phyloP scores from a whole-genome alignment of 2,888 invertebrate species.

The Andrena marginata region DNA sequence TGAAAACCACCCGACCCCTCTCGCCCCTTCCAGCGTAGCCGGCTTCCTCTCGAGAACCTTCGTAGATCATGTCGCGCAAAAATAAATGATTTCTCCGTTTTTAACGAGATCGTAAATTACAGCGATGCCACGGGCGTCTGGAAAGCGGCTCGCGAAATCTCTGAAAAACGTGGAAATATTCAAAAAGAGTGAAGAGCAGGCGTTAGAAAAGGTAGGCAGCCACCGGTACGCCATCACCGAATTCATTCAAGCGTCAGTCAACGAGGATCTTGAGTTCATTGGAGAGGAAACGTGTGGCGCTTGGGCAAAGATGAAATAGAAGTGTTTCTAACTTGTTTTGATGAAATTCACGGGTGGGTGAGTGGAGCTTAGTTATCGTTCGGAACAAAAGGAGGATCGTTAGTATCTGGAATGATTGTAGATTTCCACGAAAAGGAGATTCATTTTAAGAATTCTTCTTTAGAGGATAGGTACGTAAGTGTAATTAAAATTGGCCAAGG shows the following conservation, averaged over 20 bases:
- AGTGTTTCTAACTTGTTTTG: too few species aligned
- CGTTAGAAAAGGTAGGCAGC: neutral
- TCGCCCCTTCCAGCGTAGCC: too few species aligned
- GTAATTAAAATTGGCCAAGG: too few species aligned
- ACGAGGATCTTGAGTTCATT: constrained; percentile 18
- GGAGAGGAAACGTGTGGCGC: too few species aligned
- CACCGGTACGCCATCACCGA: constrained; percentile 31
- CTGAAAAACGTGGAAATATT: constrained; percentile 32
- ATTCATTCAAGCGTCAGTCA: constrained; percentile 54
- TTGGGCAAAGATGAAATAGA: too few species aligned
- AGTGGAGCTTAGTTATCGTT: too few species aligned
- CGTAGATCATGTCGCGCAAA: constrained; percentile 61
- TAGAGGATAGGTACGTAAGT: too few species aligned
- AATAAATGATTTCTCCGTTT: constrained; percentile 69
- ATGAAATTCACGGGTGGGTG: too few species aligned
- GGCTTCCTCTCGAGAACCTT: constrained; percentile 37
- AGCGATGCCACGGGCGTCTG: constrained; percentile 32
- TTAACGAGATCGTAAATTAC: constrained; percentile 72
- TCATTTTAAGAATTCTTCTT: too few species aligned
- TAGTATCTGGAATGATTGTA: too few species aligned
- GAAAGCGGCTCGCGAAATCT: constrained; percentile 43
- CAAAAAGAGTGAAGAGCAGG: neutral
- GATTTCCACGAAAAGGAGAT: too few species aligned
- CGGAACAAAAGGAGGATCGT: too few species aligned
- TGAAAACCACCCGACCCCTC: neutral